Evolutionary conservation across 1,140 invertebrate genomes (phyloP).

Genomic region (Drosophila trapezifrons): DNA sequence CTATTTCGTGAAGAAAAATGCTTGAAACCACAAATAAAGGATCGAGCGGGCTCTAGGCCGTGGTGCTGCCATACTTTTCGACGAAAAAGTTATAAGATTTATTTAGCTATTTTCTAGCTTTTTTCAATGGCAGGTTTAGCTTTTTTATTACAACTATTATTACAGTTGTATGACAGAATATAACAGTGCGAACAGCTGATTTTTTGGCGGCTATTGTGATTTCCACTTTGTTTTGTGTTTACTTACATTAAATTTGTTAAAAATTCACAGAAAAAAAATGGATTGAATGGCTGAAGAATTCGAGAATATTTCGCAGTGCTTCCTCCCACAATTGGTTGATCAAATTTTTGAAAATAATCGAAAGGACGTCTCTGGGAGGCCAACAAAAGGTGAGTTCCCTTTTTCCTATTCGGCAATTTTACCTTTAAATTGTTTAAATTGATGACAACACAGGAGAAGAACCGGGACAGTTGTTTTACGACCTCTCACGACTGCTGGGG

Average conservation of each 20-base stretch:
- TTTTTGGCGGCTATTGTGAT: slow-evolving; percentile 17
- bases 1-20: too few relatives aligned
- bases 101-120: too few relatives aligned
- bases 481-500: slow-evolving; percentile 13
- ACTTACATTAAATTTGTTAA: neutral
- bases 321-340: slow-evolving; percentile 18
- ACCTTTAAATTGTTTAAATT: neutral
- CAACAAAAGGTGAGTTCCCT: slow-evolving; percentile 6
- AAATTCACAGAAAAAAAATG: neutral
- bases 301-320: neutral
- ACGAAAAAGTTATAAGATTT: too few relatives aligned
- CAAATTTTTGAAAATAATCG: slow-evolving; percentile 16
- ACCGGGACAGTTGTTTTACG: slow-evolving; percentile 14
- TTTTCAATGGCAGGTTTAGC: too few relatives aligned
- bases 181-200: slow-evolving; percentile 11
- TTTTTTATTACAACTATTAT: too few relatives aligned
- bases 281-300: slow-evolving; percentile 18
- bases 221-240: slow-evolving; percentile 2
- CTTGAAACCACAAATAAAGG: too few relatives aligned
- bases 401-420: neutral
- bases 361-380: too few relatives aligned
- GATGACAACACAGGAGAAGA: neutral
- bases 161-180: neutral
- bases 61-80: too few relatives aligned
- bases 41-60: too few relatives aligned